Percentiles rank a stretch among this genome's conserved stretches.
phyloP scores from a whole-genome alignment of 2,888 invertebrate genomes.

The Empis livida region DNA sequence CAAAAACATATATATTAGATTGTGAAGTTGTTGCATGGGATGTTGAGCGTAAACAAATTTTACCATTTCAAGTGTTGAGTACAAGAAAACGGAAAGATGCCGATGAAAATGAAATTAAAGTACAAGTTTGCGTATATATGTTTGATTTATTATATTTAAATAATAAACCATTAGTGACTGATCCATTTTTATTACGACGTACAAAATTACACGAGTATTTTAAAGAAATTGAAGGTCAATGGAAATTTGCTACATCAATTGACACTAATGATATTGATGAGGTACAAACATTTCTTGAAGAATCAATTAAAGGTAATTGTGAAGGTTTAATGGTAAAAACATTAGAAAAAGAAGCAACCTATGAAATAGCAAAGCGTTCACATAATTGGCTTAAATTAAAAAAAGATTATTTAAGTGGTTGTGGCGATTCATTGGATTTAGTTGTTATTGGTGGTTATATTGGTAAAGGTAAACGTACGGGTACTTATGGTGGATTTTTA shows the following conservation, averaged over 20 bases:
- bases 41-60: conserved; percentile 66
- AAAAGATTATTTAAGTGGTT: conserved; percentile 94
- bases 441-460: conserved; percentile 91
- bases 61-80: conserved; percentile 92
- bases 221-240: conserved; percentile 59
- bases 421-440: conserved; percentile 91
- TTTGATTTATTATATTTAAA: conserved; percentile 93
- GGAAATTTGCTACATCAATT: conserved; percentile 72
- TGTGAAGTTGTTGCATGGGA: conserved; percentile 98
- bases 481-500: conserved; percentile 88
- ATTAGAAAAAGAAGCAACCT: conserved; percentile 69
- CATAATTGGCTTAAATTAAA: conserved; percentile 93
- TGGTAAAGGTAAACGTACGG: conserved; percentile 88
- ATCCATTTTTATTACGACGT: conserved; percentile 65
- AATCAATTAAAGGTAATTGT: conserved; percentile 90
- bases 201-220: conserved; percentile 57
- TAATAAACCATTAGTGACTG: conserved; percentile 66
- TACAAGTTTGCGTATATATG: conserved; percentile 88
- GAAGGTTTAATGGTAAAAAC: conserved; percentile 99
- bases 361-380: conserved; percentile 93
- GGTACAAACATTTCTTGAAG: conserved; percentile 86
- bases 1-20: conserved; percentile 81
- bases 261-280: conserved; percentile 82
- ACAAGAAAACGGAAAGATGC: conserved; percentile 88
- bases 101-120: conserved; percentile 38